Evolutionary conservation across 2,888 invertebrate genomes (phyloP).

Genomic region (Malacosoma neustria): DNA sequence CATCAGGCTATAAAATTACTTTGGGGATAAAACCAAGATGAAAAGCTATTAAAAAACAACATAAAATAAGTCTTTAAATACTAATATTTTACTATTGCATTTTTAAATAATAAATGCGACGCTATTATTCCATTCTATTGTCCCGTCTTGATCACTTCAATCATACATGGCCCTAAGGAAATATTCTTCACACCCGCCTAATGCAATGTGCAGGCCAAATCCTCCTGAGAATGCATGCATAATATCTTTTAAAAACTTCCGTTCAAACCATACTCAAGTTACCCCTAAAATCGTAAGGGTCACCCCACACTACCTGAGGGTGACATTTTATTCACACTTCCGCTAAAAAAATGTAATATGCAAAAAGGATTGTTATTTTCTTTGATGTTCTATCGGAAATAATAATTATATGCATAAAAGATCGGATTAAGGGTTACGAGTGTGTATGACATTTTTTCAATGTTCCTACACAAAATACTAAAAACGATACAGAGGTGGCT

Average conservation of each 20-base stretch:
- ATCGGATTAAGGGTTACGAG: conserved; percentile 63
- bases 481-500: too few relatives aligned
- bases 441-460: conserved; percentile 49
- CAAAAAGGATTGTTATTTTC: conserved; percentile 71
- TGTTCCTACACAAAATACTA: too few relatives aligned
- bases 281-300: conserved; percentile 53
- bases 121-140: background rate
- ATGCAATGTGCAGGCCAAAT: conserved; percentile 47
- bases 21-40: too few relatives aligned
- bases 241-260: conserved; percentile 59
- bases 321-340: conserved; percentile 72
- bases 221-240: conserved; percentile 71
- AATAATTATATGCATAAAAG: conserved; percentile 75
- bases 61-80: too few relatives aligned
- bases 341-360: conserved; percentile 63
- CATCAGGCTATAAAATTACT: too few relatives aligned
- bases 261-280: conserved; percentile 53
- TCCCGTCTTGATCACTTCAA: background rate
- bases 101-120: background rate
- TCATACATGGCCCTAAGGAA: conserved; percentile 40
- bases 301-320: conserved; percentile 65
- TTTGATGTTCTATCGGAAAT: conserved; percentile 70
- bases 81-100: too few relatives aligned
- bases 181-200: conserved; percentile 46
- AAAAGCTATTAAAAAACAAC: too few relatives aligned